phyloP scores from a whole-genome alignment of 2,113 vertebrate genomes.

The Ameiurus melas region DNA sequence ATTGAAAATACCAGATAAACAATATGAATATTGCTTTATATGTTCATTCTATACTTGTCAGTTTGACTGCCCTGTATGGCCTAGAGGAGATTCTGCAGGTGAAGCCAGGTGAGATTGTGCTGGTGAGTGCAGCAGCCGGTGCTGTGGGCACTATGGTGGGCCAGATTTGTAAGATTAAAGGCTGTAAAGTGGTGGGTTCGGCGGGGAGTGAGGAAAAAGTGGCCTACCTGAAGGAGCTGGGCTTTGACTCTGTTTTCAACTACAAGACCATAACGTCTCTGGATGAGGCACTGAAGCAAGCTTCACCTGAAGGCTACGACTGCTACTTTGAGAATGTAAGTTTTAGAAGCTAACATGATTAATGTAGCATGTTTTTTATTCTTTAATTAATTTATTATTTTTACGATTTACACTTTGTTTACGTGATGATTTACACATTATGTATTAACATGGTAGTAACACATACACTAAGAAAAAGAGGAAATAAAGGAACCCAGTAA shows the following conservation, averaged over 20 bases:
- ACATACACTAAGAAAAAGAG: not conserved
- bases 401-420: not conserved
- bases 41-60: constrained; percentile 47
- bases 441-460: not conserved
- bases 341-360: not conserved
- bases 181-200: constrained; percentile 79
- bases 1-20: not conserved
- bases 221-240: constrained; percentile 75
- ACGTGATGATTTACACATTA: not conserved
- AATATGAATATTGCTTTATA: not conserved
- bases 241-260: constrained; percentile 82
- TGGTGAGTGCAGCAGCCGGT: constrained; percentile 80
- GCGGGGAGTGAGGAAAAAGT: constrained; percentile 79
- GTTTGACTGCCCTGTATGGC: constrained; percentile 82
- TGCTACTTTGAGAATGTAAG: constrained; percentile 86
- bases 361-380: not conserved
- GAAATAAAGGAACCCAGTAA: no score
- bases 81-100: constrained; percentile 74
- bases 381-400: no score
- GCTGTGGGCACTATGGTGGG: constrained; percentile 80
- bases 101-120: constrained; percentile 75
- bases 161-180: constrained; percentile 78
- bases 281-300: constrained; percentile 73
- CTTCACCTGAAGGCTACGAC: constrained; percentile 79
- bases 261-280: constrained; percentile 78